Base-by-base conservation (phyloP, 2,888 invertebrate genomes). In the Smittia sp. region DNA sequence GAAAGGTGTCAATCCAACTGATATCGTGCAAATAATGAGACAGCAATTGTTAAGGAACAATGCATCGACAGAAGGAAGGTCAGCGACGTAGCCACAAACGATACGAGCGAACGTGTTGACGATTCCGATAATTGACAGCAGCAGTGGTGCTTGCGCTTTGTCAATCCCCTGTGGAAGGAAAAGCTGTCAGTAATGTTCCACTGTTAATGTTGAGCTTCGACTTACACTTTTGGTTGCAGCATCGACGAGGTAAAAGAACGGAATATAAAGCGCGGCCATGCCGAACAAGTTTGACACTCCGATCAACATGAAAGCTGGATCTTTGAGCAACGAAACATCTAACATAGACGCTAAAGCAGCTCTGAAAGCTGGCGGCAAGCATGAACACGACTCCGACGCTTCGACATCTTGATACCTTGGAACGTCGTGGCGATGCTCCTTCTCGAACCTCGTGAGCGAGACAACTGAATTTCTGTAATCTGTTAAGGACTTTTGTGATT, bases 251-350 rank as follows among this genome's bases (percentile, higher is more conserved):
- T 94, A 98, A 67, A 96, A 93, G 82, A 96, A 98, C 46, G 98
- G 98, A 76, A 98, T 94, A 82, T 97, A 97, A 74, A 98, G 88
- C 76, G 98, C 98, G 73, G 97, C 93, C 92, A 98, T 97, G 78
- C 98, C 98, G 81, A 98, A 94, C 74, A 98, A 86, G 82, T 97
- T 98, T 76, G 95, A 96, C 73, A 97, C 87, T 75, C 94, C 94
- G 79, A 97, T 94, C 73, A 96, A 84, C 85, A 95, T 89, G 83
- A 98, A 94, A 74, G 94, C 92, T 1, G 94, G 92, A 84, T 97
- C 91, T 76, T 89, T 91, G 74, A 98, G 85, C 73, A 98, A 83
- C 72, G 92, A 91, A 78, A 95, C 86, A 83, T 97, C 96, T 85
- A 96, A 84, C 96, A 98, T 96, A 74, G 94, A 92, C 73, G 89